Percentiles rank a stretch among this genome's conserved stretches.
These are phyloP conservation scores for Monochamus saltuarius DNA, from an alignment of 1,140 invertebrate species.

Conservation along the genomic window DNA sequence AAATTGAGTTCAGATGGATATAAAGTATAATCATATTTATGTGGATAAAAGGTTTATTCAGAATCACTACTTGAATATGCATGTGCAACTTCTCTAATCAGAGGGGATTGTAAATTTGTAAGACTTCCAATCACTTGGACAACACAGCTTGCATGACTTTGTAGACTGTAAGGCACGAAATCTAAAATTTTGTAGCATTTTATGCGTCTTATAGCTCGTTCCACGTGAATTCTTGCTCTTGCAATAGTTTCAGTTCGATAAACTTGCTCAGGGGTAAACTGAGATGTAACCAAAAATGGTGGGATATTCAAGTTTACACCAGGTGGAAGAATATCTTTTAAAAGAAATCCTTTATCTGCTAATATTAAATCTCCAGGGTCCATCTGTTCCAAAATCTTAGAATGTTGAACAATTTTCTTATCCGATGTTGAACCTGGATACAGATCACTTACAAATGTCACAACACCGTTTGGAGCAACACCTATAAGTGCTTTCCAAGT, in stretches of 20 bases:
- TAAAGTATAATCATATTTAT: not conserved
- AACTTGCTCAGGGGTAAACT: constrained; percentile 23
- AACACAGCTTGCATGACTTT: constrained; percentile 4
- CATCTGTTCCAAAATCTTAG: constrained; percentile 1
- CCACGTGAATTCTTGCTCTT: constrained; percentile 21
- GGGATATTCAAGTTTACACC: constrained; percentile 26
- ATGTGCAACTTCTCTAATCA: constrained; percentile 18
- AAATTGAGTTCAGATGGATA: not conserved
- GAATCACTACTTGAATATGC: not conserved
- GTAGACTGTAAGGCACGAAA: constrained; percentile 15
- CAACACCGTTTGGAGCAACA: constrained; percentile 28
- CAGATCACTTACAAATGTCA: constrained; percentile 24
- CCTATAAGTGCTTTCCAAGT: constrained; percentile 25
- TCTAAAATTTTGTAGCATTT: constrained; percentile 23
- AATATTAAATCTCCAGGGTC: constrained; percentile 24
- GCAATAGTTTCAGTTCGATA: constrained; percentile 20
- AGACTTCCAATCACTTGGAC: constrained; percentile 19
- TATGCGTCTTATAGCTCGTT: constrained; percentile 24
- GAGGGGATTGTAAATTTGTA: constrained; percentile 19
- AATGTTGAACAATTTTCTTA: constrained; percentile 15
- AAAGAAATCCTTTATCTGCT: constrained; percentile 29
- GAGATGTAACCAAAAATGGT: constrained; percentile 25
- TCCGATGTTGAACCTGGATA: constrained; percentile 26
- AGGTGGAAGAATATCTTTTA: constrained; percentile 25
- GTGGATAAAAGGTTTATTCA: not conserved